Evolutionary conservation across 2,113 vertebrate species (phyloP), one percentile per base, ranked within the genome.

Genomic region (Micromys minutus): DNA sequence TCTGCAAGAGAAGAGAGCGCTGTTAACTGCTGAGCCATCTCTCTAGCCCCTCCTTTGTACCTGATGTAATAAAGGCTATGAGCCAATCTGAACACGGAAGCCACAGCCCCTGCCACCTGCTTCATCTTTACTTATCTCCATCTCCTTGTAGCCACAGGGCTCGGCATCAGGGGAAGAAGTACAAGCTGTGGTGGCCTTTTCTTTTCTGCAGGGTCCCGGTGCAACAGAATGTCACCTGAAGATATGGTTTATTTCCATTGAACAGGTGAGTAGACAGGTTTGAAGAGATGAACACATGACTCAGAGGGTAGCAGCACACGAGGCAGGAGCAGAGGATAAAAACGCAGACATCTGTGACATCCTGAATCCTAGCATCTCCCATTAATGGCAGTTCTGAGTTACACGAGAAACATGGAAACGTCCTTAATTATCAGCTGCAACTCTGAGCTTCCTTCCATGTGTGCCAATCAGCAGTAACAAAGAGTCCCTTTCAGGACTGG

Each of bases 1-100:
- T 47, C 81, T 34, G 4, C 16, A 31, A 16, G 57, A 45, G 57
- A n/a, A 84, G 80, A 31, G 45, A 63, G 80, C 45, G 59, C n/a
- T 17, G 55, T 12, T 16, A 29, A 36, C 57, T 42, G 4, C 22
- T 3, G 7, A 63, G n/a, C 22, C 79, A 22, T 42, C 52, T 59
- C 55, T 59, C n/a, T 29, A 83, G 80, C 15, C n/a, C 59, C 17
- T 39, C 19, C 47, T 71, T 65, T 0, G 0, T 6, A 8, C 42
- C 8, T 22, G 2, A n/a, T 10, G 2, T 69, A 47, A 39, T 13
- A 0, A 36, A 75, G 61, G 12, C 61, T 45, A 39, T 0, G 0
- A 76, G 19, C 12, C 3, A 4, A n/a, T 50, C 47, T 29, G 39
- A 24, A 57, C 81, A 19, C 1, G 5, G 8, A 10, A 36, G 45